A percentile compares a stretch with the other conserved stretches of the same genome.
Evolutionary conservation across 2,113 vertebrate genomes (phyloP).

Genomic region (Sturnira hondurensis): DNA sequence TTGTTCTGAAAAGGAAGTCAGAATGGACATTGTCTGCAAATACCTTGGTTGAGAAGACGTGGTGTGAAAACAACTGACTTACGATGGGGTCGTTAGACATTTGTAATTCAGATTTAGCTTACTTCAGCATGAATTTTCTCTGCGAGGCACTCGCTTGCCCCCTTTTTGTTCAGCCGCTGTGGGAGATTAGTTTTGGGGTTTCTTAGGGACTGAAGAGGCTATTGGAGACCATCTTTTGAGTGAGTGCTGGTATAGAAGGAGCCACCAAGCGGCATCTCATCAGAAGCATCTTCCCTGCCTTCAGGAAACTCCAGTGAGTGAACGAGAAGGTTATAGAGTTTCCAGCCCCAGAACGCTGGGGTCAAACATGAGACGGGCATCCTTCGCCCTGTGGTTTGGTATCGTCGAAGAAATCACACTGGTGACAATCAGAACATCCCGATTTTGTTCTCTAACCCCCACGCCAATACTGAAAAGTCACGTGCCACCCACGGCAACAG

Average conservation of each 20-base stretch:
- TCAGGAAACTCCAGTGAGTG: neutral
- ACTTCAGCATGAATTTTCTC: neutral
- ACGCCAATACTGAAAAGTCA: neutral
- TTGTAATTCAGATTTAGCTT: neutral
- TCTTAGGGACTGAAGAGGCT: neutral
- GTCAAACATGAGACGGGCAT: neutral
- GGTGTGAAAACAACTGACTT: slow-evolving; percentile 1
- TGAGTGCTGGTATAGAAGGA: neutral
- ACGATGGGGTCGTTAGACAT: neutral
- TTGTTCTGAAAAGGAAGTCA: neutral
- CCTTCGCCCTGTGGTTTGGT: neutral
- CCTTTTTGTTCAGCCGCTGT: neutral
- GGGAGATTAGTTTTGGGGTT: neutral
- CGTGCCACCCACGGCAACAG: neutral
- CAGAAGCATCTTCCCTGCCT: neutral
- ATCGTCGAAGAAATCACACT: neutral
- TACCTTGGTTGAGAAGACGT: neutral
- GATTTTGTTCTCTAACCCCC: neutral
- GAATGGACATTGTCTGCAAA: neutral
- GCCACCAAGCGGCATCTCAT: neutral
- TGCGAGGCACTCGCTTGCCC: neutral
- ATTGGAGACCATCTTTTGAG: neutral
- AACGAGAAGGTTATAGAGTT: neutral
- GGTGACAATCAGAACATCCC: neutral
- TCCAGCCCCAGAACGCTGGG: neutral